These are phyloP conservation scores for Neuroscelio doddi DNA, from an alignment of 2,888 invertebrate species.

Conservation along the genomic window DNA sequence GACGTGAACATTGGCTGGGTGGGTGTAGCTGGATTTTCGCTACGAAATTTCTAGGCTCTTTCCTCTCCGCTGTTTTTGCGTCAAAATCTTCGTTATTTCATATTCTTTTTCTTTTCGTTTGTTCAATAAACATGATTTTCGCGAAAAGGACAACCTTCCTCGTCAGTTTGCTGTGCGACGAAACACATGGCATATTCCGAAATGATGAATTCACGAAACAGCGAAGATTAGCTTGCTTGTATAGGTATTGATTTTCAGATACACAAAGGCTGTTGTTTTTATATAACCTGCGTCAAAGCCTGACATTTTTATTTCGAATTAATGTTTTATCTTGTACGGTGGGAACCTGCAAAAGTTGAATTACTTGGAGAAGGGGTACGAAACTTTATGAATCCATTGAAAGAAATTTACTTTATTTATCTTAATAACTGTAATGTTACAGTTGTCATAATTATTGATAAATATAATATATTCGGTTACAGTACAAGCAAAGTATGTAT, in stretches of 20 bases:
- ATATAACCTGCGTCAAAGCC: conserved; percentile 2
- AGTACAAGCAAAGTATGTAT: too few relatives aligned
- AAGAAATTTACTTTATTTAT: too few relatives aligned
- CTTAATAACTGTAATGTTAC: too few relatives aligned
- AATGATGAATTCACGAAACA: conserved; percentile 24
- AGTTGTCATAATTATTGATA: too few relatives aligned
- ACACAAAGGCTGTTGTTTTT: conserved; percentile 16
- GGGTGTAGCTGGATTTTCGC: conserved; percentile 13
- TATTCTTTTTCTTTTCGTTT: conserved; percentile 5
- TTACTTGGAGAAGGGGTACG: too few relatives aligned
- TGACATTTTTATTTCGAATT: too few relatives aligned
- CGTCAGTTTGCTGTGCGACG: too few relatives aligned
- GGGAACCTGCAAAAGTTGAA: background rate
- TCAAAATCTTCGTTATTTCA: background rate
- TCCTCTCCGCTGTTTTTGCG: conserved; percentile 16
- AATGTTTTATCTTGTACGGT: background rate
- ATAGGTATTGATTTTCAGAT: conserved; percentile 32
- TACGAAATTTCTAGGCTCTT: conserved; percentile 1
- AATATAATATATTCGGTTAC: too few relatives aligned
- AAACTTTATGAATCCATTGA: too few relatives aligned
- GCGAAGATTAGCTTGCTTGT: conserved; percentile 27
- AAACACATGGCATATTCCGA: too few relatives aligned
- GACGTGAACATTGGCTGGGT: conserved; percentile 36
- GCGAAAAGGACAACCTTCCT: too few relatives aligned
- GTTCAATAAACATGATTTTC: too few relatives aligned